Evolutionary conservation across 2,113 vertebrate genomes (phyloP), one percentile per base, ranked within the genome.

Genomic region (Tympanuchus pallidicinctus): DNA sequence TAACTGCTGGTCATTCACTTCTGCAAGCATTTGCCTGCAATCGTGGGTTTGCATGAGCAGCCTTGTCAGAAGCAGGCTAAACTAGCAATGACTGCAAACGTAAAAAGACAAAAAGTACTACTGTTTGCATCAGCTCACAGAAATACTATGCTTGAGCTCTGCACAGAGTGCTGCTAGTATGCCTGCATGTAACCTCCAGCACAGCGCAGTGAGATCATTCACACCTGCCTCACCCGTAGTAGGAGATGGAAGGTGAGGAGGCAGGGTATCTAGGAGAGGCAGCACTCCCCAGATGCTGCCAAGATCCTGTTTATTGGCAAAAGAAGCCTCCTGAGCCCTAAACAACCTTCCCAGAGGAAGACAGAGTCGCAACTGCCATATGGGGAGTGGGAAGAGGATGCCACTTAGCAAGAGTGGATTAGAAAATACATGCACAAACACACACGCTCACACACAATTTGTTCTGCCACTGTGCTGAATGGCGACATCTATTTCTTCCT

Each of bases 361-460:
- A 90, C 1, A 95, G 96, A 96, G 94, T 95, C 42, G 66, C 82
- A 97, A 94, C 74, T 94, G 93, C 97, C 98, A 98, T 98, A 97
- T 98, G 97, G 97, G 95, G 96, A 97, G 98, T 98, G 97, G 98
- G 97, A 97, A 97, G 97, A 96, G 96, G 95, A 97, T 85, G 94
- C 95, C 93, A 96, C 94, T 97, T 97, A 96, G 96, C 95, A 97
- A 97, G 96, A 97, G 93, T 48, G 78, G 96, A 97, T 97, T 96
- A 97, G 95, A 97, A 97, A 97, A 98, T 97, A 97, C 91, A 96
- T 60, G 95, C 93, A 95, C 97, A 97, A 95, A 97, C 90, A 97
- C 96, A 94, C 87, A 96, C 82, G 65, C 86, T 96, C 92, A 97
- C 93, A 96, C 90, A 92, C 82, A 66, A 42, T 73, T 94, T 93